phyloP scores from a whole-genome alignment of 1,140 invertebrate species.

The Listronotus oregonensis region DNA sequence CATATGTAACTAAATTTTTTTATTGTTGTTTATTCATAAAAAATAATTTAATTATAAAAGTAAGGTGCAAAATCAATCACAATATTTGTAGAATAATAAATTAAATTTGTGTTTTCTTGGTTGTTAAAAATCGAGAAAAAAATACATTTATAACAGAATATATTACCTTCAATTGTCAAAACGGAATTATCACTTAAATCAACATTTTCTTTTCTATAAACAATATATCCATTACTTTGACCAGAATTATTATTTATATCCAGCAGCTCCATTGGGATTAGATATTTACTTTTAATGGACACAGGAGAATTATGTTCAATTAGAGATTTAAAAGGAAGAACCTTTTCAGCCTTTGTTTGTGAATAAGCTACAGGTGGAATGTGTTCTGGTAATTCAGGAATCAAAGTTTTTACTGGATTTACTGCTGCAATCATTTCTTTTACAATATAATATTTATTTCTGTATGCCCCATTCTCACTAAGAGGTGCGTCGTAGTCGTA shows the following conservation, averaged over 20 bases:
- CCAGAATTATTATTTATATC: constrained; percentile 62
- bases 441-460: constrained; percentile 55
- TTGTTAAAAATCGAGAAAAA: too few species aligned
- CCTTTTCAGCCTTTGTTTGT: constrained; percentile 39
- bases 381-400: constrained; percentile 51
- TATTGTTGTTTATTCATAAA: too few species aligned
- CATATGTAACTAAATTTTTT: too few species aligned
- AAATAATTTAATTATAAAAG: too few species aligned
- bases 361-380: constrained; percentile 50
- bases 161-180: constrained; percentile 51
- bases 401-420: constrained; percentile 53
- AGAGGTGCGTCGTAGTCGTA: constrained; percentile 64
- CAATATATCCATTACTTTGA: constrained; percentile 65
- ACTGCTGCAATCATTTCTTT: constrained; percentile 53
- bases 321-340: constrained; percentile 50
- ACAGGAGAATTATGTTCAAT: constrained; percentile 41
- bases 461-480: constrained; percentile 60
- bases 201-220: constrained; percentile 56
- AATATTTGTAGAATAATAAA: too few species aligned
- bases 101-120: too few species aligned
- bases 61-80: too few species aligned
- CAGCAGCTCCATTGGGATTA: constrained; percentile 63
- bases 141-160: not conserved
- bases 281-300: constrained; percentile 35
- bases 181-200: constrained; percentile 44